Percentiles rank a stretch among this genome's conserved stretches.
Evolutionary conservation across 2,797 vertebrate species (phyloP).

Genomic region (Labeo calbasu): DNA sequence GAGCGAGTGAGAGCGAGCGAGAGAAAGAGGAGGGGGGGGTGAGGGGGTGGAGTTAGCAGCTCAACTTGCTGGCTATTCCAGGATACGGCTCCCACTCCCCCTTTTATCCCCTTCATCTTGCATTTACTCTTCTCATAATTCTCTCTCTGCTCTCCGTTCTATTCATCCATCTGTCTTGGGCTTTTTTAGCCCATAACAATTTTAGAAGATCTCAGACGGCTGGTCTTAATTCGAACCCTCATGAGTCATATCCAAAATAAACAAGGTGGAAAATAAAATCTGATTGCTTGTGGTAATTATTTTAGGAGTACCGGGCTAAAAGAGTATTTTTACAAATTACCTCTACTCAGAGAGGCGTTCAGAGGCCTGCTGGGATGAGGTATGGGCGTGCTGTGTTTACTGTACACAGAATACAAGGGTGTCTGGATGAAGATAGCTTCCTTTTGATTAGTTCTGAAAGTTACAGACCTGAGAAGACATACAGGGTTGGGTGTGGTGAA

Average conservation of each 20-base stretch:
- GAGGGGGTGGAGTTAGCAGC: constrained; percentile 78
- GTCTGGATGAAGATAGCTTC: background rate
- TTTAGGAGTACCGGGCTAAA: constrained; percentile 28
- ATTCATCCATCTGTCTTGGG: constrained; percentile 28
- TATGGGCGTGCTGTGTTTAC: constrained; percentile 33
- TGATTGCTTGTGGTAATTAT: constrained; percentile 33
- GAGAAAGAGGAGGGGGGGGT: constrained; percentile 65
- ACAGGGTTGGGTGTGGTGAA: constrained; percentile 1
- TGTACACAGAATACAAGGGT: constrained; percentile 41
- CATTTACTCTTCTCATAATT: constrained; percentile 39
- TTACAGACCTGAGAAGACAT: constrained; percentile 10
- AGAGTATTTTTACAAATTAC: background rate
- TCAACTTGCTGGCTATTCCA: constrained; percentile 79
- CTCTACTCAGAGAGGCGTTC: constrained; percentile 5
- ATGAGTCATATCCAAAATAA: constrained; percentile 22
- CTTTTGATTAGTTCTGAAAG: constrained; percentile 31
- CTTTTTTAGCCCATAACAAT: background rate
- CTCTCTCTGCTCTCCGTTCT: constrained; percentile 20
- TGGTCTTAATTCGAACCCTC: background rate
- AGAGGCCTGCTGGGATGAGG: background rate
- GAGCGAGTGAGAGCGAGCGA: constrained; percentile 61
- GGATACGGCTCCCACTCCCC: constrained; percentile 78
- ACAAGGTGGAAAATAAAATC: constrained; percentile 21
- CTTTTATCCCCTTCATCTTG: constrained; percentile 69
- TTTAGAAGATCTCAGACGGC: constrained; percentile 11